phyloP scores from a whole-genome alignment of 2,888 invertebrate species.

The Ecliptopera silaceata region DNA sequence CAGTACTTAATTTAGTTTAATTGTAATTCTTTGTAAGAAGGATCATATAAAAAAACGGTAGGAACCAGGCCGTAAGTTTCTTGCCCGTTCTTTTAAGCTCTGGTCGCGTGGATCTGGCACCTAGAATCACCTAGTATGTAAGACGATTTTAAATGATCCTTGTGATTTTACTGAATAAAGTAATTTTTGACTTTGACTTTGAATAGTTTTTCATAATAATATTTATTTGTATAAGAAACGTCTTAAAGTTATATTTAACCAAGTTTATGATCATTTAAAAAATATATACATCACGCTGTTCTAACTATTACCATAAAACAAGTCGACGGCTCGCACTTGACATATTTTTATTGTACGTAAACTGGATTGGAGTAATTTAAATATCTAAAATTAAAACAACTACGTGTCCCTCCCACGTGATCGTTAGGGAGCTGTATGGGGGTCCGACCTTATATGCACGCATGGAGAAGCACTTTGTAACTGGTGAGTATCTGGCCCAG shows the following conservation, averaged over 20 bases:
- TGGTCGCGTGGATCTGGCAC: too few relatives aligned
- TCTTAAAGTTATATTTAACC: too few relatives aligned
- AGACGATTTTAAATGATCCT: too few relatives aligned
- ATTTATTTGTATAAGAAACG: neutral
- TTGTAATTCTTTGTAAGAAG: too few relatives aligned
- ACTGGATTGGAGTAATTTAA: constrained; percentile 25
- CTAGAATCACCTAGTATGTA: too few relatives aligned
- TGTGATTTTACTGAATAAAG: too few relatives aligned
- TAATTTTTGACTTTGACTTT: too few relatives aligned
- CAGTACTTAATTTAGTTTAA: too few relatives aligned
- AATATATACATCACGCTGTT: constrained; percentile 11
- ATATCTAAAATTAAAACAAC: constrained; percentile 28
- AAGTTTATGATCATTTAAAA: constrained; percentile 18
- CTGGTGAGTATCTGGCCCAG: too few relatives aligned
- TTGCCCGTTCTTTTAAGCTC: too few relatives aligned
- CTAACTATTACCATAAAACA: constrained; percentile 21
- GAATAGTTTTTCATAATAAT: neutral
- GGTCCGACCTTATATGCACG: neutral
- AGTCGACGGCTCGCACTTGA: constrained; percentile 22
- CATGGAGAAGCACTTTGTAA: neutral
- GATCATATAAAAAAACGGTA: too few relatives aligned
- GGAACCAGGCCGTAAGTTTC: too few relatives aligned
- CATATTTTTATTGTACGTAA: constrained; percentile 30
- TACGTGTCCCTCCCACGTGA: constrained; percentile 14
- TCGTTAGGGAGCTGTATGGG: constrained; percentile 16